Evolutionary conservation across 64 coral and sea anemone genomes (phyloP).

Genomic region (Porites lutea): DNA sequence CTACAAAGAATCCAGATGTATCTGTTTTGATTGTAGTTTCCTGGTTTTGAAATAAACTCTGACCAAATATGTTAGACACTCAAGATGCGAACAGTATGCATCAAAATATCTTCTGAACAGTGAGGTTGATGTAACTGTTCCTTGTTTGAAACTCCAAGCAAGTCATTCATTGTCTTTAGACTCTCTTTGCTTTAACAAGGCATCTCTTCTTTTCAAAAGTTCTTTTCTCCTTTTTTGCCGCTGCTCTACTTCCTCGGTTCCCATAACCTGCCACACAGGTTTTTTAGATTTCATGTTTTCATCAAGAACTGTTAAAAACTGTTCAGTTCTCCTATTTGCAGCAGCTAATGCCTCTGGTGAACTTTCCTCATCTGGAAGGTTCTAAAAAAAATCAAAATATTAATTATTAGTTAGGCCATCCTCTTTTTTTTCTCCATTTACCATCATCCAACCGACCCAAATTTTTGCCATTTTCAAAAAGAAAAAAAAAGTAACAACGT

Average conservation of each 20-base stretch:
- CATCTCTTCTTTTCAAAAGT: not conserved
- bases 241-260: conserved; percentile 29
- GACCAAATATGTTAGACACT: not conserved
- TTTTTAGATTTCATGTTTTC: conserved; percentile 62
- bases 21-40: not conserved
- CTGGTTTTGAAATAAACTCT: not conserved
- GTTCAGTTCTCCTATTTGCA: conserved; percentile 55
- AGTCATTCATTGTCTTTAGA: not conserved
- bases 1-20: too few relatives aligned
- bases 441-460: too few relatives aligned
- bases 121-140: not conserved
- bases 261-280: conserved; percentile 69
- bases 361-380: conserved; percentile 56
- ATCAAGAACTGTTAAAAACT: conserved; percentile 60
- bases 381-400: conserved; percentile 3
- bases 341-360: conserved; percentile 40
- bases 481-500: too few relatives aligned
- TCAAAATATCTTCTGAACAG: not conserved
- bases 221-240: conserved; percentile 10
- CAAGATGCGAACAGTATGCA: not conserved
- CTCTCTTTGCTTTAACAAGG: not conserved
- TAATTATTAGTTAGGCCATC: too few relatives aligned
- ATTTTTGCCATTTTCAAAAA: too few relatives aligned
- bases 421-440: too few relatives aligned
- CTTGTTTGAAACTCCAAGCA: not conserved